phyloP scores from a whole-genome alignment of 2,797 vertebrate species.

The Helarctos malayanus region DNA sequence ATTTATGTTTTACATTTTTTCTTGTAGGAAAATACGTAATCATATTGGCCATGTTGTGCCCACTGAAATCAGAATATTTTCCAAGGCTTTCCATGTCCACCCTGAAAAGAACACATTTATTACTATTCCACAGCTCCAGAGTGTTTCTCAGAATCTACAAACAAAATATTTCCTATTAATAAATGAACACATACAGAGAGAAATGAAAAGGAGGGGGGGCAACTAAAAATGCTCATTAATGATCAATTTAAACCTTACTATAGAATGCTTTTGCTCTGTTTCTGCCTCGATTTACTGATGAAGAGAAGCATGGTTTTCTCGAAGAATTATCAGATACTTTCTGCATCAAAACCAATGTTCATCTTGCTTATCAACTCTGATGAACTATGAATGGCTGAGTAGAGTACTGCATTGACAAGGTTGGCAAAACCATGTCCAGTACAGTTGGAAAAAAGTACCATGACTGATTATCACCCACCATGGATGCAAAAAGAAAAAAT shows the following conservation, averaged over 20 bases:
- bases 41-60: not conserved
- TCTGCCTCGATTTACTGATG: not conserved
- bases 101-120: slow-evolving; percentile 54
- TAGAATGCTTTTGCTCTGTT: not conserved
- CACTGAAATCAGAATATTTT: slow-evolving; percentile 62
- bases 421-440: not conserved
- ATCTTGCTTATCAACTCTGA: not conserved
- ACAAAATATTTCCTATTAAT: slow-evolving; percentile 48
- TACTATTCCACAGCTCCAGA: not conserved
- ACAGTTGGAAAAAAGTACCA: not conserved
- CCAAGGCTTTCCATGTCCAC: not conserved
- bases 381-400: not conserved
- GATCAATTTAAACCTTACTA: not conserved
- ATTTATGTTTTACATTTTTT: slow-evolving; percentile 56
- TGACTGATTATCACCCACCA: not conserved
- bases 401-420: not conserved
- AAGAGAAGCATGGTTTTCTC: not conserved
- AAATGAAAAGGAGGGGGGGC: not conserved
- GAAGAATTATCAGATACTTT: not conserved
- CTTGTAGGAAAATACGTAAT: slow-evolving; percentile 39
- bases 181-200: not conserved
- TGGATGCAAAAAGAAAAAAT: not conserved
- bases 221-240: not conserved
- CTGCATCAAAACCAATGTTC: not conserved
- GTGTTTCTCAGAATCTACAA: slow-evolving; percentile 35